phyloP scores from a whole-genome alignment of 53 echinoderm and acorn worm genomes.

The Crossaster papposus region DNA sequence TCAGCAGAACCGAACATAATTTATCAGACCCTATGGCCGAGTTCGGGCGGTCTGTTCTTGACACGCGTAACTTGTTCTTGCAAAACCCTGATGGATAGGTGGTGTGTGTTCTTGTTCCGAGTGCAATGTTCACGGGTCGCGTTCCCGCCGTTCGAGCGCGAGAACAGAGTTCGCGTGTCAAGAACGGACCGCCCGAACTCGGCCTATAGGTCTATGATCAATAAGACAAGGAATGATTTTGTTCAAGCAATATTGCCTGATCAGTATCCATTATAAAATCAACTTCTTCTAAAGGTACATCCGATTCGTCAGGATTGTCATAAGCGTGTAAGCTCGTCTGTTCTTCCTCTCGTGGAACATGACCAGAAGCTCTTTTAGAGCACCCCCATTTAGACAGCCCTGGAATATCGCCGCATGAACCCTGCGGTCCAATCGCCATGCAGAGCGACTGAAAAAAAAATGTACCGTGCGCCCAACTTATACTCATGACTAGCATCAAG shows the following conservation, averaged over 20 bases:
- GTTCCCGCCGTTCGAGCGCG: no score
- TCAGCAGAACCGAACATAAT: background rate
- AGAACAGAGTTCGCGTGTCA: no score
- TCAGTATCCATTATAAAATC: background rate
- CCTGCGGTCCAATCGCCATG: slow-evolving; percentile 25
- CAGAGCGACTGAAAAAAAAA: slow-evolving; percentile 84
- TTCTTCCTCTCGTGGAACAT: background rate
- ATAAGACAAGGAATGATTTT: background rate
- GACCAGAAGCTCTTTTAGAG: background rate
- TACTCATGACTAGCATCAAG: slow-evolving; percentile 70
- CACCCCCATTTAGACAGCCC: background rate
- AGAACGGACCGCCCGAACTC: no score
- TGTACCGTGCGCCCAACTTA: slow-evolving; percentile 82
- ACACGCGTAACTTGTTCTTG: no score
- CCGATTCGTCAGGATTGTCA: background rate
- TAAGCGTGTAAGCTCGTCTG: background rate
- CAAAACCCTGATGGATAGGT: no score
- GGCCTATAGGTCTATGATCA: no score
- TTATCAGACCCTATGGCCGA: background rate
- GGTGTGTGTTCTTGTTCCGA: no score
- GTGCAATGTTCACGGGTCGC: no score
- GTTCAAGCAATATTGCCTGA: background rate
- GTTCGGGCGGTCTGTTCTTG: no score
- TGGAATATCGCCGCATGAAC: slow-evolving; percentile 16
- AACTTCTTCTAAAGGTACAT: background rate